A percentile compares a stretch with the other conserved stretches of the same genome.
Conservation (phyloP, 2,888 invertebrate species). For the Pachycephus smyrnensis region DNA sequence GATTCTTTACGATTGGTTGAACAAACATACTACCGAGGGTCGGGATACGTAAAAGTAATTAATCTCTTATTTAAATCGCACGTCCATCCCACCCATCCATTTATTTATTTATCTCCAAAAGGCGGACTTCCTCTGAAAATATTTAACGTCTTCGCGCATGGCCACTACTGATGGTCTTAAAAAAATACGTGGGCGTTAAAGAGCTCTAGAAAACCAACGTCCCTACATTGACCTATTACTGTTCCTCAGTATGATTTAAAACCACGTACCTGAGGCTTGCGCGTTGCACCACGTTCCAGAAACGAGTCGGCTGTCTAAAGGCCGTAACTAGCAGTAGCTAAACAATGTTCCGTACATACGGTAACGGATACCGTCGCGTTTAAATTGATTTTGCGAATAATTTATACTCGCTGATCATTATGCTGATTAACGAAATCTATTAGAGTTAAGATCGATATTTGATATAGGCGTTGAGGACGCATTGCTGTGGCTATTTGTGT, state of each 20-base stretch:
- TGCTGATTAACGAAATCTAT: not conserved
- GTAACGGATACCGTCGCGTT: not conserved
- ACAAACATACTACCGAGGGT: not conserved
- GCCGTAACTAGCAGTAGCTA: conserved; percentile 32
- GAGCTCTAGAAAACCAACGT: not conserved
- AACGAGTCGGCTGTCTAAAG: conserved; percentile 11
- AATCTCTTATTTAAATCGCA: not conserved
- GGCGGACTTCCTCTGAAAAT: not conserved
- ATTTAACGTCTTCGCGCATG: not conserved
- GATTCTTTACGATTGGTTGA: not conserved
- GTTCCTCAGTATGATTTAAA: not conserved
- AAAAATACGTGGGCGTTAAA: not conserved
- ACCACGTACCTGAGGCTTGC: conserved; percentile 19
- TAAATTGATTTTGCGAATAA: not conserved
- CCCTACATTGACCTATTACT: not conserved
- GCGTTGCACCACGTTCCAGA: conserved; percentile 26
- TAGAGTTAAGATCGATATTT: not conserved
- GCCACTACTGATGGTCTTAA: not conserved
- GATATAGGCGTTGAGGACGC: not conserved
- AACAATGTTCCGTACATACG: conserved; percentile 34
- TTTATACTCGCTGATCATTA: not conserved
- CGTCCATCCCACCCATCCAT: not conserved
- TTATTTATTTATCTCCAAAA: not conserved
- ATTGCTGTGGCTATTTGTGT: not conserved
- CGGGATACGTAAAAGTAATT: not conserved